Evolutionary conservation across 2,113 vertebrate species (phyloP).

Genomic region (Emberiza fucata): DNA sequence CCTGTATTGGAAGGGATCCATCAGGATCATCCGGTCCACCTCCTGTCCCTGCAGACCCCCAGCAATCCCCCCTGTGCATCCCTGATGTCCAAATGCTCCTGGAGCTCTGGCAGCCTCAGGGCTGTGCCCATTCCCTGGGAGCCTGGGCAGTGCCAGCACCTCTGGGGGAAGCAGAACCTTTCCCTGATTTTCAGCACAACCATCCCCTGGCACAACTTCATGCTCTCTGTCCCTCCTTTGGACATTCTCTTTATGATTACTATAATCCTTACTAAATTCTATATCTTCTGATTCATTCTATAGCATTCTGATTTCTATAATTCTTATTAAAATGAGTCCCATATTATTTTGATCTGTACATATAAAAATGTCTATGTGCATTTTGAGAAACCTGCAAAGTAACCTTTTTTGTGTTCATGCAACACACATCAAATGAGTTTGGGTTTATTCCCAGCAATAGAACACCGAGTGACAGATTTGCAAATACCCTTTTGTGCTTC

Average conservation of each 20-base stretch:
- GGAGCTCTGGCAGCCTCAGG: neutral
- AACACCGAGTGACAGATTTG: neutral
- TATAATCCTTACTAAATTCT: neutral
- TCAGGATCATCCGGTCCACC: rapidly evolving
- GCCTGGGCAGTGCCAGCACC: neutral
- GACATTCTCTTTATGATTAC: neutral
- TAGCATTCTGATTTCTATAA: neutral
- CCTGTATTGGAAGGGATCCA: neutral
- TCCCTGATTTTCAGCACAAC: rapidly evolving
- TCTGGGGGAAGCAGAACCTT: neutral
- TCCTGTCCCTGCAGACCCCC: neutral
- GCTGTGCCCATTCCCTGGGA: neutral
- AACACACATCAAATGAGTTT: neutral
- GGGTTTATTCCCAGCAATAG: neutral
- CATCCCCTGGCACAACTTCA: neutral
- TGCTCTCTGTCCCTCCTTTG: neutral
- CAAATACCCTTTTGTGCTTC: neutral
- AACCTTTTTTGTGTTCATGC: rapidly evolving
- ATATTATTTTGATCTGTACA: neutral
- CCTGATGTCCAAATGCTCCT: neutral
- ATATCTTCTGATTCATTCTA: neutral
- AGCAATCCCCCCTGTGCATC: rapidly evolving
- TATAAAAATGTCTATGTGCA: neutral
- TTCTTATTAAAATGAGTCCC: neutral
- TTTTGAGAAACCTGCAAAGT: neutral